Evolutionary conservation across 2,888 invertebrate species (phyloP), one percentile per base, ranked within the genome.

Genomic region (Adelphocoris suturalis): DNA sequence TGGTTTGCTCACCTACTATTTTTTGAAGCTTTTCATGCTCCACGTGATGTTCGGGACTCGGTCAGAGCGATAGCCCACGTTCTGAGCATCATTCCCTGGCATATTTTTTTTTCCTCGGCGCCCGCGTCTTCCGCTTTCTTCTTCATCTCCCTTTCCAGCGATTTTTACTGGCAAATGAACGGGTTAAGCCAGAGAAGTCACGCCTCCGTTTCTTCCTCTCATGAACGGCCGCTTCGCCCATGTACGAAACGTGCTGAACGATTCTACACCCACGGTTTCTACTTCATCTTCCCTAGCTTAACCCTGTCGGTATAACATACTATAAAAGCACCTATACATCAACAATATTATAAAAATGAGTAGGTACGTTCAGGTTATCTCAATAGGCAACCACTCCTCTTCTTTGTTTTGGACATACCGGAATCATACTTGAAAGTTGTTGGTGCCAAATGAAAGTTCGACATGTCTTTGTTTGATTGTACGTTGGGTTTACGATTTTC

Each of bases 241-340:
- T 23, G 68, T 23, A 68, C 23, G 19, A 68, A 68, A 68, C 68
- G 68, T 68, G 68, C 68, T 68, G 68, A 23, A 68, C 68, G 68
- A 23, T 23, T 68, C 68, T 68, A 68, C 23, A 23, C 23, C 68
- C n/a, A 61, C 19, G 19, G 68, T 12, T 68, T 61, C 61, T 61
- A 61, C 19, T n/a, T 61, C 19, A 52, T 52, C 52, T 57, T 37
- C 37, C 37, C 37, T 37, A 2, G 37, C 37, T 7, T 2, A 37
- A 37, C 37, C 37, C 37, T 37, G 37, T 37, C 37, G 2, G 37
- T 37, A 7, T 37, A 37, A 37, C 37, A 37, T 37, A 37, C 37
- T 37, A 2, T 7, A 37, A 2, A 2, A 4, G 7, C n/a, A 4
- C 37, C 37, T 37, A 37, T 37, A 37, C 37, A 2, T 37, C 7